Evolutionary conservation across 2,797 vertebrate species (phyloP), one percentile per base, ranked within the genome.

Genomic region (Trematomus bernacchii): DNA sequence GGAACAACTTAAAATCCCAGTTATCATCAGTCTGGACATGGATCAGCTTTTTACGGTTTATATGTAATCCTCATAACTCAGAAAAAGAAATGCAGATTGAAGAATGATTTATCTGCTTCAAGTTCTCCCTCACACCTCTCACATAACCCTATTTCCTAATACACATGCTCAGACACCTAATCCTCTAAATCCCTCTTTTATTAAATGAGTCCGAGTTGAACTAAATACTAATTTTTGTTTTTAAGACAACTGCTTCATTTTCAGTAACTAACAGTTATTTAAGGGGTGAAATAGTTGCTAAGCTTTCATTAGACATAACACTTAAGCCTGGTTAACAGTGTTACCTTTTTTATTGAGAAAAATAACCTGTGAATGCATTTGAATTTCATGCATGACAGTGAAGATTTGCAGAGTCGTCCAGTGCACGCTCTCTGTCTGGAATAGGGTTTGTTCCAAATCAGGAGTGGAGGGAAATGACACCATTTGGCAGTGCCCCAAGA

Each of bases 1-100:
- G 82, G 66, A 55, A 73, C 43, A 37, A 37, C 33, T 37, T 37
- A 37, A 2, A 65, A 27, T 33, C 44, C 44, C 55, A 48, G 0
- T 15, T 50, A 47, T 58, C 13, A 23, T 57, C 3, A n/a, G 37
- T 44, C 15, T 58, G 33, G 33, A 60, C 51, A 15, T 37, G 14
- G 12, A n/a, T 55, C 16, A 57, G 10, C 16, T 40, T 57, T n/a
- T 37, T 33, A 33, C 33, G 1, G 33, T 33, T 33, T 6, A 33
- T 6, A 33, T 8, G 5, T 33, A 1, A 6, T 33, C 33, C 33
- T 37, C 33, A 37, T 37, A 37, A 8, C 33, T 3, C 3, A 37
- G 33, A 37, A 37, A 37, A 37, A 6, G 37, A 8, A 37, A 37
- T 37, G 33, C 33, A 37, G 33, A 37, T 27, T 27, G 27, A 27